Evolutionary conservation across 2,113 vertebrate species (phyloP).

Genomic region (Puffinus mauretanicus): DNA sequence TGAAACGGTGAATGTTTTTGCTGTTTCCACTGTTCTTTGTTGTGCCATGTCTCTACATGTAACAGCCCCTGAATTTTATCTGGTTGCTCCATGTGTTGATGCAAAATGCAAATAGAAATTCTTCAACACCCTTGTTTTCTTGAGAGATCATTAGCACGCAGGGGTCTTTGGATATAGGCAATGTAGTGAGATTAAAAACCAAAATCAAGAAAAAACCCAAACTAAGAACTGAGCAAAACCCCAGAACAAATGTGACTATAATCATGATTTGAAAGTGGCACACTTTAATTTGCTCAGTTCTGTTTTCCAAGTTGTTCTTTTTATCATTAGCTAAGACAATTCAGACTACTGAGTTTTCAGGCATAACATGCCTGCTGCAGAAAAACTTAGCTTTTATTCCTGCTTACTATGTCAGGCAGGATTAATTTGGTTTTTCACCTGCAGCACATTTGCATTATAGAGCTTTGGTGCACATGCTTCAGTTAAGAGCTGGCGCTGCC

Average conservation of each 20-base stretch:
- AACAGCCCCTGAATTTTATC: neutral
- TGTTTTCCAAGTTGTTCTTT: neutral
- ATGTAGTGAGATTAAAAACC: neutral
- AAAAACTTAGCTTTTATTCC: neutral
- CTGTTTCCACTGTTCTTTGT: neutral
- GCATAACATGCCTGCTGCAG: neutral
- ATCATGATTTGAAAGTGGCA: neutral
- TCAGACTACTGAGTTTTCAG: neutral
- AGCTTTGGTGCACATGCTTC: neutral
- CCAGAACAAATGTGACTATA: neutral
- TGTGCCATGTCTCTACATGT: neutral
- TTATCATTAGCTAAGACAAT: neutral
- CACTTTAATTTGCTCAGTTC: neutral
- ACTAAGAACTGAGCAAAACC: neutral
- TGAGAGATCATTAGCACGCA: neutral
- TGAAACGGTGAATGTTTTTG: neutral
- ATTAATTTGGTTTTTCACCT: neutral
- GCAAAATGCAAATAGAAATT: neutral
- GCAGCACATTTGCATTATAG: neutral
- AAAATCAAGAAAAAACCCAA: neutral
- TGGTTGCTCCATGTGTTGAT: neutral
- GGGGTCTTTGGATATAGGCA: neutral
- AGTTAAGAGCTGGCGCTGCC: neutral
- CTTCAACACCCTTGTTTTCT: neutral
- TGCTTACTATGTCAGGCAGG: neutral